Evolutionary conservation across 1,140 invertebrate species (phyloP).

Genomic region (Leptopilina boulardi): DNA sequence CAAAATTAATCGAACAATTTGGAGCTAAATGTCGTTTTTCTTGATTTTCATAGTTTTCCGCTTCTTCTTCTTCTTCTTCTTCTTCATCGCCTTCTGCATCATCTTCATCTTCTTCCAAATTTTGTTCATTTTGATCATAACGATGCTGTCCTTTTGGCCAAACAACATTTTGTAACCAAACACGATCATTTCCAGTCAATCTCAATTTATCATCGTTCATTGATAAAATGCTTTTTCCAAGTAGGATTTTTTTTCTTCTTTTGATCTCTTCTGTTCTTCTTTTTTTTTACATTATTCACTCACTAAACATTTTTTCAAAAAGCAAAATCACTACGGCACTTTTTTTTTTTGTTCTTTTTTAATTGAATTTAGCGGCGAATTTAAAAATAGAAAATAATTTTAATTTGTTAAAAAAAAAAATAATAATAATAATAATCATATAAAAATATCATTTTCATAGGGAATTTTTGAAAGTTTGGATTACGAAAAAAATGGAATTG

Average conservation of each 20-base stretch:
- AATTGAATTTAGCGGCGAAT: too few species aligned
- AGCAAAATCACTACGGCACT: too few species aligned
- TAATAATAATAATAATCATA: too few species aligned
- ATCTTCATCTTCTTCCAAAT: slow-evolving; percentile 39
- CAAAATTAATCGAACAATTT: slow-evolving; percentile 70
- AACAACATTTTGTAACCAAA: not conserved
- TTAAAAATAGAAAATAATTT: too few species aligned
- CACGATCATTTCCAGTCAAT: slow-evolving; percentile 8
- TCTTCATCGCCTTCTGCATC: slow-evolving; percentile 51
- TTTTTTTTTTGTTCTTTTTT: too few species aligned
- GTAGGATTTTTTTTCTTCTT: not conserved
- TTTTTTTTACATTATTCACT: not conserved
- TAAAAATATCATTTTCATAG: too few species aligned
- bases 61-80: slow-evolving; percentile 45
- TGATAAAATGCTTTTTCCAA: too few species aligned
- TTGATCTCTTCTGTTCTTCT: not conserved
- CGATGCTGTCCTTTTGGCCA: not conserved
- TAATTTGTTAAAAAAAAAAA: too few species aligned
- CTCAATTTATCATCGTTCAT: slow-evolving; percentile 32
- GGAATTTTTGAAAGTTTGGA: too few species aligned
- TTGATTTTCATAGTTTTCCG: slow-evolving; percentile 43
- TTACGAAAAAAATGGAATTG: too few species aligned
- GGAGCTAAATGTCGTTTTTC: slow-evolving; percentile 71
- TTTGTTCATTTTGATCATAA: slow-evolving; percentile 45
- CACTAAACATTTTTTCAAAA: too few species aligned